phyloP scores from a whole-genome alignment of 2,113 vertebrate genomes.

The Orcinus orca region DNA sequence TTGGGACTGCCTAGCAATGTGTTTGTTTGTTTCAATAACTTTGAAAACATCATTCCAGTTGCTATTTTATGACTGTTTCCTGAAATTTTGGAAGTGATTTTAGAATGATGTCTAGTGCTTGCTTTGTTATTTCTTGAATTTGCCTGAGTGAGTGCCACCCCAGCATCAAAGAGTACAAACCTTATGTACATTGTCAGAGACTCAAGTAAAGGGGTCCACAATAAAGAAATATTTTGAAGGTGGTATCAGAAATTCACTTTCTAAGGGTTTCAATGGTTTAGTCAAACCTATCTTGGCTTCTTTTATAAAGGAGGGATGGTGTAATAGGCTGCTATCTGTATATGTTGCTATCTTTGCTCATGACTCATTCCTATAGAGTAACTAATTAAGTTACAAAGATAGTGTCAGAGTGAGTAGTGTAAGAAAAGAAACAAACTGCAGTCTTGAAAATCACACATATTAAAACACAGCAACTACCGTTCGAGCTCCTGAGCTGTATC shows the following conservation, averaged over 20 bases:
- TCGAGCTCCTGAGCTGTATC: not conserved
- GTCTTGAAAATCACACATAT: slow-evolving; percentile 30
- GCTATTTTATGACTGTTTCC: not conserved
- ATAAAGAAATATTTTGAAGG: not conserved
- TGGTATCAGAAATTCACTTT: slow-evolving; percentile 23
- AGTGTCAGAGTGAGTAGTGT: not conserved
- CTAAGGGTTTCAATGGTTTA: not conserved
- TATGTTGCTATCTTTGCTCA: not conserved
- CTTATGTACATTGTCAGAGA: not conserved
- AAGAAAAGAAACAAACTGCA: slow-evolving; percentile 45
- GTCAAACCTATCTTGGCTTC: not conserved
- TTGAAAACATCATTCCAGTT: slow-evolving; percentile 9
- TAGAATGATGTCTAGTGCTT: slow-evolving; percentile 22
- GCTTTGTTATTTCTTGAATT: slow-evolving; percentile 20
- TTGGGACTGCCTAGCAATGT: not conserved
- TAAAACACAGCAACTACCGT: slow-evolving; percentile 20
- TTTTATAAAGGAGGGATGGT: slow-evolving; percentile 28
- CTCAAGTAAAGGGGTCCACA: not conserved
- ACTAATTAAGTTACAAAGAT: slow-evolving; percentile 47
- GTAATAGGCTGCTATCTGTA: not conserved
- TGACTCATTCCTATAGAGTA: not conserved
- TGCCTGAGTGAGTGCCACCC: not conserved
- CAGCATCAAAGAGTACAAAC: not conserved
- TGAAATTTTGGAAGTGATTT: slow-evolving; percentile 28
- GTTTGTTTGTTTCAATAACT: slow-evolving; percentile 25